phyloP scores from a whole-genome alignment of 2,888 invertebrate species.

The Agrilus cyanescens region DNA sequence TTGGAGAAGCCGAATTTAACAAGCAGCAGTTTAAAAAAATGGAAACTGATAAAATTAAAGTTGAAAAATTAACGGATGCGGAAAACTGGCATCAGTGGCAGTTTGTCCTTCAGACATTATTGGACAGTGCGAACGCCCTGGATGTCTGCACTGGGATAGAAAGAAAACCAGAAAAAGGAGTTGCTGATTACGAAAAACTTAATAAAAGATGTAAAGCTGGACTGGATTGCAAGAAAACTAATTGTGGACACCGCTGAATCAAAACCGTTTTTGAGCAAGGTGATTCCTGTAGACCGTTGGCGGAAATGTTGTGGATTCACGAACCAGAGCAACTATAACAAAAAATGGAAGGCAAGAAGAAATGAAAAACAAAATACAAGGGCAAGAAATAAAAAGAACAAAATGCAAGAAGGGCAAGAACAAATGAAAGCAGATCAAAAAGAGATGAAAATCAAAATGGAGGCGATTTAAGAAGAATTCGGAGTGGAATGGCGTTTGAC shows the following conservation, averaged over 20 bases:
- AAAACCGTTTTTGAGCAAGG: too few species aligned
- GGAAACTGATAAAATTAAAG: conserved; percentile 7
- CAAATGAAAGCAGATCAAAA: too few species aligned
- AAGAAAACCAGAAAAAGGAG: conserved; percentile 2
- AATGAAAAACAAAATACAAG: too few species aligned
- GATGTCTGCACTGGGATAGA: conserved; percentile 11
- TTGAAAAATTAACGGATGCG: conserved; percentile 17
- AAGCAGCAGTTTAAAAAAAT: background rate
- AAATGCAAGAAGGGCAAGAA: too few species aligned
- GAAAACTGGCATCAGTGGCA: conserved; percentile 16
- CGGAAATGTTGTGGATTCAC: too few species aligned
- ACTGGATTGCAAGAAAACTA: conserved; percentile 13
- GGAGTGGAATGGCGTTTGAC: too few species aligned
- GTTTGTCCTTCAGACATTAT: conserved; percentile 11
- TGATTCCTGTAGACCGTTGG: too few species aligned
- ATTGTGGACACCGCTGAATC: conserved; percentile 16
- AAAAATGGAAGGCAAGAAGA: too few species aligned
- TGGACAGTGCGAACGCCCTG: conserved; percentile 9
- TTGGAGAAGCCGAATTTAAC: background rate
- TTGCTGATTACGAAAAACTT: background rate
- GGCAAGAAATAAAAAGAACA: too few species aligned
- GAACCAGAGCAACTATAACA: too few species aligned
- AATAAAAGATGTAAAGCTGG: conserved; percentile 11
- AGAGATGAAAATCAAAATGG: too few species aligned
- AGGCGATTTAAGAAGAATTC: too few species aligned